Percentiles rank a stretch among this genome's conserved stretches.
Conservation (phyloP, 2,888 invertebrate species). For the Drosophila birchii region DNA sequence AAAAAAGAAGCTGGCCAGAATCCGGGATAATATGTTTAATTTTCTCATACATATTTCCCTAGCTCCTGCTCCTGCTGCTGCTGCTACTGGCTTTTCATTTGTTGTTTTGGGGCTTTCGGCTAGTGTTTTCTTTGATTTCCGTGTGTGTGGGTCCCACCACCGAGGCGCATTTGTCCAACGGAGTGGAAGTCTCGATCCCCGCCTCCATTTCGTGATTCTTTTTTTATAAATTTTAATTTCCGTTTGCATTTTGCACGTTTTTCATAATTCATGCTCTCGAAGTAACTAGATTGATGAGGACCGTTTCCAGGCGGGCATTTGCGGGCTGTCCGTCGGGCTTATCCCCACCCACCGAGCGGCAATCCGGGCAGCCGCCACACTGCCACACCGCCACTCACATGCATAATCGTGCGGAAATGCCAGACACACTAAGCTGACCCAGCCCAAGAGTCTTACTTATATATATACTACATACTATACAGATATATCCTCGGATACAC, state of each 20-base stretch:
- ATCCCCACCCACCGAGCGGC: slow-evolving; percentile 32
- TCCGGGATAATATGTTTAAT: slow-evolving; percentile 63
- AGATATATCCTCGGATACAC: slow-evolving; percentile 4
- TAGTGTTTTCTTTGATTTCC: slow-evolving; percentile 57
- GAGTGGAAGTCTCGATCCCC: slow-evolving; percentile 70
- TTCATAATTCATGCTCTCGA: slow-evolving; percentile 78
- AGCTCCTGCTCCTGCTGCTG: slow-evolving; percentile 11
- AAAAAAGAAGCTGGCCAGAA: not conserved
- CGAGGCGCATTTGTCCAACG: slow-evolving; percentile 69
- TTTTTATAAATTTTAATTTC: slow-evolving; percentile 76
- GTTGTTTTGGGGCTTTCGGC: slow-evolving; percentile 20
- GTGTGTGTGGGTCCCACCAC: slow-evolving; percentile 29
- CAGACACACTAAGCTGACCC: slow-evolving; percentile 78
- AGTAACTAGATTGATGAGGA: slow-evolving; percentile 78
- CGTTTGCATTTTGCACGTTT: slow-evolving; percentile 78
- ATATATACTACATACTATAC: slow-evolving; percentile 42
- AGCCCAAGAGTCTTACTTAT: slow-evolving; percentile 72
- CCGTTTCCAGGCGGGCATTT: slow-evolving; percentile 52
- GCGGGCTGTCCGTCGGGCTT: slow-evolving; percentile 58
- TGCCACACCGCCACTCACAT: slow-evolving; percentile 45
- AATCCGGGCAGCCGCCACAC: slow-evolving; percentile 24
- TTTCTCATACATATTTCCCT: slow-evolving; percentile 51
- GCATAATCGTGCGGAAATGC: slow-evolving; percentile 77
- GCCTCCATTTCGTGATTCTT: slow-evolving; percentile 3
- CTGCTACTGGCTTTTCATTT: slow-evolving; percentile 30